Conservation (phyloP, 1,140 invertebrate species). For the Linepithema humile region DNA sequence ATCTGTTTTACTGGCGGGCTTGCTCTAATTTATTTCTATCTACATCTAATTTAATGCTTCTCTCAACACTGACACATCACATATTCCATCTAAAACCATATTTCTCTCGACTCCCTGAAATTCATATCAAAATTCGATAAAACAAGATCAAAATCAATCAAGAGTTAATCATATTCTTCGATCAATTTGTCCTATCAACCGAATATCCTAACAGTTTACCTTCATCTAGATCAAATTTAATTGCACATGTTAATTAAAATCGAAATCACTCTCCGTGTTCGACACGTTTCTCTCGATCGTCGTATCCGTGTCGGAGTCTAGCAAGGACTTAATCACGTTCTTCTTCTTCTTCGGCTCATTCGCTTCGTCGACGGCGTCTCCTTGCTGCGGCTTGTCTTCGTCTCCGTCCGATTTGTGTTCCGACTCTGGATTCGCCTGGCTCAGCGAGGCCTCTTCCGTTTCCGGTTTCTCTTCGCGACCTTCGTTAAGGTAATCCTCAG, state of each 20-base stretch:
- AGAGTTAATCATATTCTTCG: no score
- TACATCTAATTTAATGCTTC: background rate
- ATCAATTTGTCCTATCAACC: no score
- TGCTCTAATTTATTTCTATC: background rate
- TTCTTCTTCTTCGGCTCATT: conserved; percentile 69
- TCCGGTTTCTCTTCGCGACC: background rate
- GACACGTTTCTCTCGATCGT: conserved; percentile 80
- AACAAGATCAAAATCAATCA: no score
- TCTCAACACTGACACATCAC: background rate
- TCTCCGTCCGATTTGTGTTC: background rate
- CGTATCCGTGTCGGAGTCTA: conserved; percentile 82
- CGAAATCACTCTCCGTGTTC: conserved; percentile 82
- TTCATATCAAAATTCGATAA: background rate
- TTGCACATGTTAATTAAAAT: conserved; percentile 82
- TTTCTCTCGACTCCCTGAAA: background rate
- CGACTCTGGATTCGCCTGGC: background rate
- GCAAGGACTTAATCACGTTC: conserved; percentile 74
- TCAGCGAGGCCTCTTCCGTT: background rate
- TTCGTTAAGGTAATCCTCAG: conserved; percentile 1
- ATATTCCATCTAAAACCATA: background rate
- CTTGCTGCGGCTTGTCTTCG: conserved; percentile 14
- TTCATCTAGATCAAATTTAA: background rate
- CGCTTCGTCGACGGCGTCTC: background rate
- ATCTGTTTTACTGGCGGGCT: background rate
- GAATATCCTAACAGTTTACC: no score